phyloP scores from a whole-genome alignment of 2,797 vertebrate genomes.

The Rhinophrynus dorsalis region DNA sequence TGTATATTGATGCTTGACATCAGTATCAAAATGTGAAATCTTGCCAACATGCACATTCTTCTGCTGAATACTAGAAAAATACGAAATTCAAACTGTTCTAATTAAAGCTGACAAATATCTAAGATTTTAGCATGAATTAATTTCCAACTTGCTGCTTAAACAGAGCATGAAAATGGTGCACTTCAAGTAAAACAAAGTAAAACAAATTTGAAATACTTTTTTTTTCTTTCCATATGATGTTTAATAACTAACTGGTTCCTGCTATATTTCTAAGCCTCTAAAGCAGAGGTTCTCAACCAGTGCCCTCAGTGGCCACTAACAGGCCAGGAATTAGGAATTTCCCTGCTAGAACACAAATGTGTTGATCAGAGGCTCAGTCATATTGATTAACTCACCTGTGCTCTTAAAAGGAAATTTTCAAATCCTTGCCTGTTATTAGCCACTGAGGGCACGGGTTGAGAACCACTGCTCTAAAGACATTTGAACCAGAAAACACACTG shows the following conservation, averaged over 20 bases:
- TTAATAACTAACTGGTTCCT: constrained; percentile 3
- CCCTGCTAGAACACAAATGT: too few species aligned
- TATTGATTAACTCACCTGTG: too few species aligned
- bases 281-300: too few species aligned
- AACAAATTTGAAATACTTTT: not conserved
- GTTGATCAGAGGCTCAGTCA: too few species aligned
- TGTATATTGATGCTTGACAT: too few species aligned
- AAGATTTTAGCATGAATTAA: not conserved
- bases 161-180: not conserved
- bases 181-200: not conserved
- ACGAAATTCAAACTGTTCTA: not conserved
- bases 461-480: too few species aligned
- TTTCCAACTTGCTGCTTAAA: not conserved
- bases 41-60: not conserved
- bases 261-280: constrained; percentile 1
- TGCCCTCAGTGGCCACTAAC: too few species aligned
- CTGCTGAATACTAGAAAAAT: not conserved
- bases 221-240: constrained; percentile 10
- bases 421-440: too few species aligned
- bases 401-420: too few species aligned
- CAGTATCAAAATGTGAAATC: not conserved
- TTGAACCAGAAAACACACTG: constrained; percentile 13
- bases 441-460: too few species aligned
- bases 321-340: too few species aligned
- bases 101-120: not conserved